Evolutionary conservation across 2,888 invertebrate genomes (phyloP), one percentile per base, ranked within the genome.

Genomic region (Luperina nickerlii): DNA sequence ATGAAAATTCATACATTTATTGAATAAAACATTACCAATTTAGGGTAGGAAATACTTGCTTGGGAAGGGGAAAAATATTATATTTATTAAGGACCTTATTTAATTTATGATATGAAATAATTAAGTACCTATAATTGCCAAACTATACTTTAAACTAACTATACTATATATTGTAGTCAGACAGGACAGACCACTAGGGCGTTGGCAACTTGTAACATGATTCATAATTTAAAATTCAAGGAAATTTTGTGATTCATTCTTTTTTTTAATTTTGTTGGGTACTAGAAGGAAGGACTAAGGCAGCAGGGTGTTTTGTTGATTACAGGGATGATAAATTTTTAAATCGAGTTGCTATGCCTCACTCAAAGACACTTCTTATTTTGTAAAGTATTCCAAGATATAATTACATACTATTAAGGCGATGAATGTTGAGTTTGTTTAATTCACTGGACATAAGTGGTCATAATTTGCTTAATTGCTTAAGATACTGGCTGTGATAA

Each of bases 211-310:
- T 57, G 8, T 8, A 32, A 5, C 9, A 79, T 79, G 78, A 78
- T 45, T 78, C 79, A 57, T 67, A 27, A n/a, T 9, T 65, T 48
- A 27, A 66, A 78, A 67, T 54, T 78, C 42, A 45, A 63, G 13
- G 42, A 65, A 78, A 42, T 27, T n/a, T 27, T 70, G 11, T 51
- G 38, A n/a, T 24, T 42, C 6, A 60, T 63, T 42, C 3, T 13
- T 18, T 32, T 24, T n/a, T 27, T 32, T 8, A 7, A 27, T 27
- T 15, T 48, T 27, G 20, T 62, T 77, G 48, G 5, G 0, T 38
- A 20, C 5, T 6, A 3, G 32, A 4, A 60, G 32, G n/a, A 38
- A 75, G 42, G 13, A 42, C 1, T 42, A 42, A 13, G 13, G 3
- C 20, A 66, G 42, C 20, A 20, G 15, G 6, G 9, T 68, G 60